Evolutionary conservation across 2,113 vertebrate genomes (phyloP), one percentile per base, ranked within the genome.

Genomic region (Tupaia chinensis): DNA sequence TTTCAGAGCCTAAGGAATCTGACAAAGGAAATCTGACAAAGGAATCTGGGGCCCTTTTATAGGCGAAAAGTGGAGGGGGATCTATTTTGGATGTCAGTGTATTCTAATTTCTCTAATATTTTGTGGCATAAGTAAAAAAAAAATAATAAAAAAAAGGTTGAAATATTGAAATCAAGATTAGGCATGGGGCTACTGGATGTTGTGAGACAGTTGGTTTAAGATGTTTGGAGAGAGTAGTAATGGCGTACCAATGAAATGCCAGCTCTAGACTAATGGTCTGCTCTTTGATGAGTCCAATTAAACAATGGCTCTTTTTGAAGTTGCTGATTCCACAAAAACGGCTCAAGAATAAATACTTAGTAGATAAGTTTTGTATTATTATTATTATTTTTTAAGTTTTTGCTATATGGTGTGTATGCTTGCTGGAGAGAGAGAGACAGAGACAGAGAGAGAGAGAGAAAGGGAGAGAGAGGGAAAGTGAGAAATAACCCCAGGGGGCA

Each of bases 111-210:
- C 15, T 20, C 68, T 56, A 54, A 79, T 3, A 4, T 69, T 44
- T 73, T 87, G 83, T 76, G 66, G 25, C 56, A 89, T 65, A 8
- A 73, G 13, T 91, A 84, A 95, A 84, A 95, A 44, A 91, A 86
- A 72, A 44, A 44, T 44, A 44, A 15, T 91, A 53, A 85, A 84
- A 95, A 44, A 91, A 86, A 72, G 85, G 44, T 32, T 78, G 85
- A n/a, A 27, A 6, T 68, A 58, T 29, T 78, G 80, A 94, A 87
- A 88, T 86, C 54, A 53, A 44, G 87, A 63, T 95, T 54, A 65
- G 61, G 44, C 4, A 1, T 34, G 74, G 53, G 79, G 56, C 54
- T n/a, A 29, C 22, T 34, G 13, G 82, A 25, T 56, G 29, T 54
- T 72, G 78, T 44, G 54, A 82, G 65, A 86, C 22, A 89, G 89